Conservation (phyloP, 1,140 invertebrate genomes). For the Ceratina calcarata region DNA sequence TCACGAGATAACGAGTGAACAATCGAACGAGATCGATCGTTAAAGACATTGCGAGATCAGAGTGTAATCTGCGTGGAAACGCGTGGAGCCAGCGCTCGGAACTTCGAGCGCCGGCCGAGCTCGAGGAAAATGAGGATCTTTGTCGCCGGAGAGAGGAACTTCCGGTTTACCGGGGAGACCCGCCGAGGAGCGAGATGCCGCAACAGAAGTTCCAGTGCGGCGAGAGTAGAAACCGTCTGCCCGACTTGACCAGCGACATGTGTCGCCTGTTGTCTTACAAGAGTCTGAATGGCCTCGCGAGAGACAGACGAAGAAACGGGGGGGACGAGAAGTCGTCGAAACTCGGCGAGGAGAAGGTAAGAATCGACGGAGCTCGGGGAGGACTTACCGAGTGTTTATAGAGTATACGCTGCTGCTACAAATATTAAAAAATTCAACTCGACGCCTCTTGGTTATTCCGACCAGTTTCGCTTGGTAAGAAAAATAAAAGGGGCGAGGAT, state of each 20-base stretch:
- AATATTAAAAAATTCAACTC: neutral
- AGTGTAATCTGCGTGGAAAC: conserved; percentile 15
- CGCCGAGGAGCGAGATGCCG: conserved; percentile 58
- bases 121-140: conserved; percentile 35
- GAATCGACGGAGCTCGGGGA: no score
- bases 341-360: conserved; percentile 52
- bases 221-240: conserved; percentile 61
- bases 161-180: conserved; percentile 28
- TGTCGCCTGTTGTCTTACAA: conserved; percentile 70
- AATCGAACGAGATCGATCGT: no score
- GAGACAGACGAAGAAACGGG: conserved; percentile 22
- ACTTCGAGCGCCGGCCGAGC: conserved; percentile 8
- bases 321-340: conserved; percentile 14
- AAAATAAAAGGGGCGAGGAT: neutral
- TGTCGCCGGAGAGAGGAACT: neutral
- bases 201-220: conserved; percentile 65
- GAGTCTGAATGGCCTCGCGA: conserved; percentile 56
- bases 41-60: neutral
- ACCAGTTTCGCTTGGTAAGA: neutral
- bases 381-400: no score
- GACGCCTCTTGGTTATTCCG: neutral
- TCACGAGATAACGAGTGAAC: no score
- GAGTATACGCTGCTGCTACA: neutral
- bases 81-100: conserved; percentile 21
- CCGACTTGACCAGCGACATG: conserved; percentile 66